Percentiles rank a stretch among this genome's conserved stretches.
Conservation (phyloP, 2,113 vertebrate species). For the Riparia riparia region DNA sequence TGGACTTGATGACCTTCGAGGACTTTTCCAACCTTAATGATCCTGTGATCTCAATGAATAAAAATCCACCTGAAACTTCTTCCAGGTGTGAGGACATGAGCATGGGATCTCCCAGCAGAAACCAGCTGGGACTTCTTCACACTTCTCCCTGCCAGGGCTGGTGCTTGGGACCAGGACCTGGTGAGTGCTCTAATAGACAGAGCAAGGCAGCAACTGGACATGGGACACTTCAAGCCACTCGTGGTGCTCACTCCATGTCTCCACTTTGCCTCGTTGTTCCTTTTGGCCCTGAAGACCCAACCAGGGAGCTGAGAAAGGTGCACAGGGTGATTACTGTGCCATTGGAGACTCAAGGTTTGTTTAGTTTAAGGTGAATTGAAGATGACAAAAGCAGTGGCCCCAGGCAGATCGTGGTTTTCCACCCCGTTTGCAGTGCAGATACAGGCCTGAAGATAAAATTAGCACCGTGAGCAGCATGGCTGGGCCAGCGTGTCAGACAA, state of each 20-base stretch:
- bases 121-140: not conserved
- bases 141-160: not conserved
- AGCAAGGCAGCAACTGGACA: not conserved
- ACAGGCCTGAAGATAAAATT: not conserved
- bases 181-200: not conserved
- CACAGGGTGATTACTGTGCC: fast-evolving
- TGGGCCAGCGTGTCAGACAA: not conserved
- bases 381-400: not conserved
- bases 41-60: not conserved
- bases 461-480: not conserved
- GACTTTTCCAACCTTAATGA: not conserved
- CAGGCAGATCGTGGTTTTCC: not conserved
- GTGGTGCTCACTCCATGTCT: fast-evolving
- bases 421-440: not conserved
- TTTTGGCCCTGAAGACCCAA: not conserved
- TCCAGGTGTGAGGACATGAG: not conserved
- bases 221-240: fast-evolving
- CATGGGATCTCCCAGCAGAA: not conserved
- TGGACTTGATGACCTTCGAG: not conserved
- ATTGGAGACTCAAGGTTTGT: fast-evolving
- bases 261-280: not conserved
- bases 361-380: not conserved
- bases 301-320: not conserved
- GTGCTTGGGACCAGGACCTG: not conserved
- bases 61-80: not conserved